Conservation (phyloP, 64 coral and sea anemone genomes). For the Montipora sp. region DNA sequence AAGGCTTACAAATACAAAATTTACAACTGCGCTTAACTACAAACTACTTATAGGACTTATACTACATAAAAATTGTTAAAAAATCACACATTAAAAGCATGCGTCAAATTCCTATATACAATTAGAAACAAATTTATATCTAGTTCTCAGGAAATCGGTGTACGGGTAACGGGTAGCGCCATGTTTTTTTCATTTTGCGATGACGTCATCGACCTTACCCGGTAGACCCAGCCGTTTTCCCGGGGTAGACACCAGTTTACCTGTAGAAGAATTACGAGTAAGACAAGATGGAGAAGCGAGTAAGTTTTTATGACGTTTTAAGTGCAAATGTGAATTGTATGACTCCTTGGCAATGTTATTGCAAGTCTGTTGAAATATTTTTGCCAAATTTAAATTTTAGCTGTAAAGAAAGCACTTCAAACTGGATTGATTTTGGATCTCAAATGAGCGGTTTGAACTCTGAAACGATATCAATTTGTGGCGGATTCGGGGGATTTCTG, state of each 20-base stretch:
- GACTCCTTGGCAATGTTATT: conserved; percentile 60
- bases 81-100: too few relatives aligned
- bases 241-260: conserved; percentile 57
- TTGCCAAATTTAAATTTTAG: conserved; percentile 63
- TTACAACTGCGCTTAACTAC: too few relatives aligned
- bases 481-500: conserved; percentile 13
- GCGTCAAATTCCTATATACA: too few relatives aligned
- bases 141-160: conserved; percentile 48
- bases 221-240: conserved; percentile 54
- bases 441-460: conserved; percentile 5
- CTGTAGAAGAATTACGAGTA: conserved; percentile 16
- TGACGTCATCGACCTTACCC: conserved; percentile 54
- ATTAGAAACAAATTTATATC: too few relatives aligned
- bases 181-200: conserved; percentile 48
- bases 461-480: background rate
- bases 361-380: conserved; percentile 70
- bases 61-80: too few relatives aligned
- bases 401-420: conserved; percentile 66
- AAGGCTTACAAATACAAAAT: too few relatives aligned
- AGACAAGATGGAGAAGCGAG: conserved; percentile 10
- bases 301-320: conserved; percentile 11
- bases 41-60: too few relatives aligned
- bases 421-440: conserved; percentile 61
- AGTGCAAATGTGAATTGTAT: conserved; percentile 57
- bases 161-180: conserved; percentile 43